Evolutionary conservation across 1,140 invertebrate species (phyloP), one percentile per base, ranked within the genome.

Genomic region (Parasteatoda tepidariorum): DNA sequence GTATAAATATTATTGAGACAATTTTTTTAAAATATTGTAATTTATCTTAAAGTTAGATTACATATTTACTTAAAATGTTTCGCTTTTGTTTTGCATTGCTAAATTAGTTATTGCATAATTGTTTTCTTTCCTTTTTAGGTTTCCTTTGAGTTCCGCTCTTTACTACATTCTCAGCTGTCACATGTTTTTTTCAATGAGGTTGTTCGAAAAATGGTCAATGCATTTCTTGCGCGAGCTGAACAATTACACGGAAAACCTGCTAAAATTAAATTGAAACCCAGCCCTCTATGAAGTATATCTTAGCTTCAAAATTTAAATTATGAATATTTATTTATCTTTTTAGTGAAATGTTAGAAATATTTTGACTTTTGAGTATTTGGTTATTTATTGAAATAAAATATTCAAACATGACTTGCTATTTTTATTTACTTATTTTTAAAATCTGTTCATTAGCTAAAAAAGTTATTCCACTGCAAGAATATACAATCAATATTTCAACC

Each of bases 121-220:
- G 64, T 66, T 78, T n/a, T 6, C 54, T 70, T 15, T 59, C 2
- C 26, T 55, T 73, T 84, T 54, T 18, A 91, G 88, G 89, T 98
- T 13, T 92, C 93, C 0, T 98, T 98, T 90, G 93, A 98, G 90
- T 98, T 98, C 88, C 92, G 93, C 66, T 97, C 95, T 0, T 87
- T 91, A 0, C 88, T 98, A 41, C 94, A 98, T 89, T 96, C 96
- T 28, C 93, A 97, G 86, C 88, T 99, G 68, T 93, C 97, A 0
- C 93, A 96, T 89, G 91, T 98, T 85, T 97, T 99, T 89, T 99
- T 99, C 89, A 97, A 99, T 89, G 94, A 98, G 90, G 93, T 99
- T 59, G 97, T 97, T 11, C 91, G 94, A 87, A 94, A 96, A 90
- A 99, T 98, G 96, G 97, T 98, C 88, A 92, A 92, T 85, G 96